Conservation (phyloP, 2,113 vertebrate genomes). For the Poicephalus gulielmi region DNA sequence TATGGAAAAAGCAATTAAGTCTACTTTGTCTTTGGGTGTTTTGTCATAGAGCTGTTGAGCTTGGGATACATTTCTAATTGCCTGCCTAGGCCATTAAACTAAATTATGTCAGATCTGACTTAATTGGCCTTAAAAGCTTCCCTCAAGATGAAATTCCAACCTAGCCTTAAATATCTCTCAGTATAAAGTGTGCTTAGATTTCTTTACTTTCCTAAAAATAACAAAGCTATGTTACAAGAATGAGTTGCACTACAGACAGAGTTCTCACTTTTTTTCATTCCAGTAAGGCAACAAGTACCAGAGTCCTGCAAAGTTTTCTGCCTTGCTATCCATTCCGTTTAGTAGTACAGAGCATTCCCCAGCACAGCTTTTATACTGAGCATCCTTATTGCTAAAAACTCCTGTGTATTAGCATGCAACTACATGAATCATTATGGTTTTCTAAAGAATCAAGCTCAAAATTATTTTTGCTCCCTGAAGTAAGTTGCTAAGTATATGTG, state of each 20-base stretch:
- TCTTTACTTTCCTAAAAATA: neutral
- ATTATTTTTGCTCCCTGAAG: neutral
- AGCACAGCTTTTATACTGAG: neutral
- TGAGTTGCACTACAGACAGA: neutral
- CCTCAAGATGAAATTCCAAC: neutral
- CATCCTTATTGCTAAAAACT: neutral
- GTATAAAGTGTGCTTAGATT: neutral
- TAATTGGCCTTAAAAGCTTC: constrained; percentile 40
- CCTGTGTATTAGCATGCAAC: neutral
- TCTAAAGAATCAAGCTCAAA: neutral
- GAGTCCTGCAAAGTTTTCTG: neutral
- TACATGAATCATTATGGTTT: neutral
- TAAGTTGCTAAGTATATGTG: neutral
- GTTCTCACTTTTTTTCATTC: neutral
- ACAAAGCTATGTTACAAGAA: neutral
- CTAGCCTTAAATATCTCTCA: neutral
- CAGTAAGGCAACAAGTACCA: neutral
- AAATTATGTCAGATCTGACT: constrained; percentile 20
- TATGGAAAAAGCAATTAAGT: neutral
- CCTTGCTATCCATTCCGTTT: neutral
- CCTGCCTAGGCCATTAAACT: neutral
- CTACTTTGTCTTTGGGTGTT: neutral
- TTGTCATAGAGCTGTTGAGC: neutral
- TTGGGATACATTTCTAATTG: constrained; percentile 5
- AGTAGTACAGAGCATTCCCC: neutral